Conservation (phyloP, 2,888 invertebrate species). For the Cheilosia urbana region DNA sequence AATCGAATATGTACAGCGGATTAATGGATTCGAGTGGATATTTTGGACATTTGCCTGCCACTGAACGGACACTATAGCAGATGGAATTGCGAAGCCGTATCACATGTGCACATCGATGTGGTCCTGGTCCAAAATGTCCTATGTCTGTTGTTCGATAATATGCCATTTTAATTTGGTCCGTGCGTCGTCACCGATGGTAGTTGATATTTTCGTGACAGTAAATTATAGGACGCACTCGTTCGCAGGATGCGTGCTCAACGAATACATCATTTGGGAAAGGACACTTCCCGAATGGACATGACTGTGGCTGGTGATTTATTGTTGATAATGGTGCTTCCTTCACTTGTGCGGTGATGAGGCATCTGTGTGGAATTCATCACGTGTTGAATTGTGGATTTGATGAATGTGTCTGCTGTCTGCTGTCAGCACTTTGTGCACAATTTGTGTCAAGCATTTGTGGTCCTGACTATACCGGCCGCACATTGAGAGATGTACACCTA, state of each 20-base stretch:
- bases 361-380: constrained; percentile 27
- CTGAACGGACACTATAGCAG: constrained; percentile 14
- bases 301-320: constrained; percentile 13
- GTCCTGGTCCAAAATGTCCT: background rate
- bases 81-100: background rate
- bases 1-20: constrained; percentile 59
- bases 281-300: background rate
- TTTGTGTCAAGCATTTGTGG: background rate
- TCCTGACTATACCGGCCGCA: background rate
- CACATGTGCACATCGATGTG: background rate
- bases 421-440: background rate
- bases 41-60: constrained; percentile 48
- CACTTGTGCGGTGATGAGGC: constrained; percentile 26
- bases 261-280: background rate
- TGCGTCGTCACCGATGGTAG: background rate
- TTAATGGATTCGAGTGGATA: constrained; percentile 64
- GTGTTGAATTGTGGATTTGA: constrained; percentile 13
- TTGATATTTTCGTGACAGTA: constrained; percentile 21
- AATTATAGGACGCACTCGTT: constrained; percentile 23
- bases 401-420: constrained; percentile 21
- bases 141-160: constrained; percentile 24
- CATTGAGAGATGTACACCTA: background rate
- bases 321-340: constrained; percentile 43
- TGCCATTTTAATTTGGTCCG: constrained; percentile 48
- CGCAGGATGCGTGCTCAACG: constrained; percentile 41